phyloP scores from a whole-genome alignment of 2,888 invertebrate species.

The Drosophila acutilabella region DNA sequence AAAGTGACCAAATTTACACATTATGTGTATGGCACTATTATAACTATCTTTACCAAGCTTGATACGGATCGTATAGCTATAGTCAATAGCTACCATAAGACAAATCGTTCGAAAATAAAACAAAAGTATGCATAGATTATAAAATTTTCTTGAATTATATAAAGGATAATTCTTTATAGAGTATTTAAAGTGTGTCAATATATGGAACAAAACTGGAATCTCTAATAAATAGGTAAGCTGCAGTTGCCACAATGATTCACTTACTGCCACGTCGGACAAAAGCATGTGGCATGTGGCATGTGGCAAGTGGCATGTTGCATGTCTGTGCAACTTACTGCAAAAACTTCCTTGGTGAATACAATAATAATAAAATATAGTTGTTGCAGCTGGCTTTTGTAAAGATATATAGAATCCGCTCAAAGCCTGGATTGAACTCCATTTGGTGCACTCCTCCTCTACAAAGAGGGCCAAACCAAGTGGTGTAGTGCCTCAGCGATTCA shows the following conservation, averaged over 20 bases:
- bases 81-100: too few relatives aligned
- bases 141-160: too few relatives aligned
- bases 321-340: conserved; percentile 10
- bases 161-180: neutral
- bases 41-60: too few relatives aligned
- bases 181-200: conserved; percentile 2
- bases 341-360: conserved; percentile 33
- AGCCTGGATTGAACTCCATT: conserved; percentile 13
- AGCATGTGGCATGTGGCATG: conserved; percentile 31
- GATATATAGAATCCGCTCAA: conserved; percentile 37
- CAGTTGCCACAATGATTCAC: conserved; percentile 17
- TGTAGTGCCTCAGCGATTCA: conserved; percentile 1
- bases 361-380: conserved; percentile 43
- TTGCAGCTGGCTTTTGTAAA: conserved; percentile 38
- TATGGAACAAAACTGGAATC: neutral
- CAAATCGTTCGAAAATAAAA: too few relatives aligned
- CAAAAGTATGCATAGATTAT: too few relatives aligned
- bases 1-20: too few relatives aligned
- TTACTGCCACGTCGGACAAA: conserved; percentile 14
- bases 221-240: neutral
- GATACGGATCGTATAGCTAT: too few relatives aligned
- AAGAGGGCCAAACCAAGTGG: neutral
- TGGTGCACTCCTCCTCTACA: conserved; percentile 24
- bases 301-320: conserved; percentile 29
- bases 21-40: too few relatives aligned